Percentiles rank a stretch among this genome's conserved stretches.
Evolutionary conservation across 2,113 vertebrate genomes (phyloP).

Genomic region (Sceloporus undulatus): DNA sequence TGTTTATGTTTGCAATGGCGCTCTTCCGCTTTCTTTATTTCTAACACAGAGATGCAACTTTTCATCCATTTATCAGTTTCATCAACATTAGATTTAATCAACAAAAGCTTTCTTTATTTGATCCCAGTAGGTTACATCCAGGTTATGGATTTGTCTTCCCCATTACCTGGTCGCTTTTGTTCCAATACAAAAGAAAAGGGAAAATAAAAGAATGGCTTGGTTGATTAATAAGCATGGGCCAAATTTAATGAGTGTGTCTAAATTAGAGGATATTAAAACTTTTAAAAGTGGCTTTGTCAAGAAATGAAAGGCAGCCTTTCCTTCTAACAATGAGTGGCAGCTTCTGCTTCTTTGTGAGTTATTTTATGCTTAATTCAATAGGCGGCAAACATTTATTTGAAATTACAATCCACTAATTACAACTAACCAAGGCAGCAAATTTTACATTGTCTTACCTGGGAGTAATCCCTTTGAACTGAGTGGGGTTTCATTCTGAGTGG

Average conservation of each 20-base stretch:
- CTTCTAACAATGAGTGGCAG: not conserved
- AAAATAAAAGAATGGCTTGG: not conserved
- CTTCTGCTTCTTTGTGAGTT: not conserved
- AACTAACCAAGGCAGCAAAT: not conserved
- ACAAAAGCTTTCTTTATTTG: not conserved
- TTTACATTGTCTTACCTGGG: not conserved
- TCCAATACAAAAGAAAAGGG: too few relatives aligned
- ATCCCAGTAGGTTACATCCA: not conserved
- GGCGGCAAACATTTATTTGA: not conserved
- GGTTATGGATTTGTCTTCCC: not conserved
- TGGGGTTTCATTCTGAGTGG: not conserved
- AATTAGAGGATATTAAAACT: not conserved
- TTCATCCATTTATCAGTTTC: not conserved
- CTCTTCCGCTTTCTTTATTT: not conserved
- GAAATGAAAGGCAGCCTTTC: not conserved
- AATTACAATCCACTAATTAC: not conserved
- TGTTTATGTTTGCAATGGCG: not conserved
- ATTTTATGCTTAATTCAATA: not conserved
- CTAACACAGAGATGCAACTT: not conserved
- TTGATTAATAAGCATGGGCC: not conserved
- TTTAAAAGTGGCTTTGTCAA: not conserved
- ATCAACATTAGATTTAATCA: not conserved
- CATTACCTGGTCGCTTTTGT: not conserved
- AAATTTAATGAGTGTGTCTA: not conserved
- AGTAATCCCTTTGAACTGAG: not conserved